Evolutionary conservation across 2,113 vertebrate genomes (phyloP).

Genomic region (Phalacrocorax aristotelis): DNA sequence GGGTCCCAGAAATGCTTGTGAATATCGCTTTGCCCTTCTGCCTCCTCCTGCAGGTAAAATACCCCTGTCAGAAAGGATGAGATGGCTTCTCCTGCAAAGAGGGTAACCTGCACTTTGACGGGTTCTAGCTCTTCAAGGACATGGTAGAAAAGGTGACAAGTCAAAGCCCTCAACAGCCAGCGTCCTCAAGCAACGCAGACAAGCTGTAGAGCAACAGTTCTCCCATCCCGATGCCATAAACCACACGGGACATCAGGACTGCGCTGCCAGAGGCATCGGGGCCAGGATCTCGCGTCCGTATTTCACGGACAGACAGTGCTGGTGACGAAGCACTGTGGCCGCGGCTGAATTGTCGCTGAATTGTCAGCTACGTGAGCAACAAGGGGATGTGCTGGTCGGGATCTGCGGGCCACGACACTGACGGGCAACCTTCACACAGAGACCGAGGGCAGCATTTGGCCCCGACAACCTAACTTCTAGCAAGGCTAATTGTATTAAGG

Average conservation of each 20-base stretch:
- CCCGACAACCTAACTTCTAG: background rate
- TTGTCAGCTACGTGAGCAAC: rapidly evolving
- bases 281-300: rapidly evolving
- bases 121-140: background rate
- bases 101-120: background rate
- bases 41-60: background rate
- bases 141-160: background rate
- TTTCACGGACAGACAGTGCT: background rate
- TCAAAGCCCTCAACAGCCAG: background rate
- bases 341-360: rapidly evolving
- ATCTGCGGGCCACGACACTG: background rate
- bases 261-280: background rate
- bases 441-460: background rate
- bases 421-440: background rate
- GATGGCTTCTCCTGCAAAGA: background rate
- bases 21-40: background rate
- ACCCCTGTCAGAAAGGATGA: background rate
- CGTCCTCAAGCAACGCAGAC: background rate
- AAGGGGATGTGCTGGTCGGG: rapidly evolving
- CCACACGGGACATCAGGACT: rapidly evolving
- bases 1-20: background rate
- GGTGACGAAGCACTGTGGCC: rapidly evolving
- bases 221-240: background rate
- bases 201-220: background rate
- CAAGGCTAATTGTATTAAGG: conserved; percentile 59